A percentile compares a stretch with the other conserved stretches of the same genome.
Conservation (phyloP, 2,113 vertebrate genomes). For the Campylomormyrus tamandua region DNA sequence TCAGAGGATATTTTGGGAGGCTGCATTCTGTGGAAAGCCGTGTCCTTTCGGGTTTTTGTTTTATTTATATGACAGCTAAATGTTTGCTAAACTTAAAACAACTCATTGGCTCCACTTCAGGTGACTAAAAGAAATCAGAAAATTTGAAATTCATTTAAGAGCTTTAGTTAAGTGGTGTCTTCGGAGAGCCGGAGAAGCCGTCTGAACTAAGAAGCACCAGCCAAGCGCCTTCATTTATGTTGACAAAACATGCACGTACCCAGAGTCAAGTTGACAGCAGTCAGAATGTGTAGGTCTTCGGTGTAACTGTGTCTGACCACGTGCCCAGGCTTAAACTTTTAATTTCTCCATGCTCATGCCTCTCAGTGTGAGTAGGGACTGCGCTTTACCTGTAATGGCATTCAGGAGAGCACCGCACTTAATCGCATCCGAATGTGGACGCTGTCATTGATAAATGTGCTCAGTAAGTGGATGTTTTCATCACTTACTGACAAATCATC, state of each 20-base stretch:
- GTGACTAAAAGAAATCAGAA: not conserved
- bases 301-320: not conserved
- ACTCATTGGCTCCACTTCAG: not conserved
- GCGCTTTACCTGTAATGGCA: not conserved
- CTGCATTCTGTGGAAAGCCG: not conserved
- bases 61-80: not conserved
- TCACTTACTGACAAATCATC: not conserved
- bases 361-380: not conserved
- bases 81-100: not conserved
- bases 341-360: not conserved
- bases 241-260: not conserved
- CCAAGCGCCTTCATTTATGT: not conserved
- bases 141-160: not conserved
- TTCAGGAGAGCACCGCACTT: not conserved
- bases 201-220: not conserved
- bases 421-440: not conserved
- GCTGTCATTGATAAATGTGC: slow-evolving; percentile 9
- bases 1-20: slow-evolving; percentile 1
- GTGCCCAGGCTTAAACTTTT: not conserved
- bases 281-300: not conserved
- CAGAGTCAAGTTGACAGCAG: not conserved
- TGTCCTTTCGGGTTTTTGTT: not conserved
- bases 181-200: not conserved
- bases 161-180: not conserved
- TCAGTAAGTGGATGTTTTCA: not conserved